A percentile compares a stretch with the other conserved stretches of the same genome.
Conservation (phyloP, 2,797 vertebrate genomes). For the Perodicticus potto region DNA sequence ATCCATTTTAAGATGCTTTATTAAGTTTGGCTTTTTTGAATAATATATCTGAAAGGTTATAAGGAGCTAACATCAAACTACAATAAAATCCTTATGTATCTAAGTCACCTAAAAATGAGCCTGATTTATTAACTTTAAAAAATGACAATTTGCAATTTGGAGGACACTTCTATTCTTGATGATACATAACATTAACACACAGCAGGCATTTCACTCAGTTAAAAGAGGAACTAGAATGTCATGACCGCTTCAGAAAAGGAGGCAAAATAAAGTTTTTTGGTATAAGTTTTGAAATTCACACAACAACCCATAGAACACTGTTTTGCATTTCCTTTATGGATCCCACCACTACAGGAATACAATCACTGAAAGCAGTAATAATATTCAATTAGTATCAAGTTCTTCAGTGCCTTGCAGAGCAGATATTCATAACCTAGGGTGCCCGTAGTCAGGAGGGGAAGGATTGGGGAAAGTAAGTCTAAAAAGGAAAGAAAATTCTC, state of each 20-base stretch:
- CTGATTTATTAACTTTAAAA: background rate
- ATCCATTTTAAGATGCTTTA: slow-evolving; percentile 59
- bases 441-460: background rate
- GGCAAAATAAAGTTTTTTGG: background rate
- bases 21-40: slow-evolving; percentile 69
- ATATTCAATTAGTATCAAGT: slow-evolving; percentile 27
- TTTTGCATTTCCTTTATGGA: slow-evolving; percentile 14
- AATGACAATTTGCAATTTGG: slow-evolving; percentile 6
- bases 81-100: slow-evolving; percentile 34
- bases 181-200: background rate
- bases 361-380: slow-evolving; percentile 27
- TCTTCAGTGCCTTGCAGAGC: slow-evolving; percentile 35
- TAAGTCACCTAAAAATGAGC: slow-evolving; percentile 39
- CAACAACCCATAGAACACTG: background rate
- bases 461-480: background rate
- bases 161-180: background rate
- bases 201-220: background rate
- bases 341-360: background rate
- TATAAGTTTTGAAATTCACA: slow-evolving; percentile 23
- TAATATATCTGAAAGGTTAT: slow-evolving; percentile 63
- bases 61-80: slow-evolving; percentile 28
- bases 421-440: slow-evolving; percentile 11
- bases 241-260: background rate
- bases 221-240: background rate
- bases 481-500: background rate